Percentiles rank a stretch among this genome's conserved stretches.
phyloP scores from a whole-genome alignment of 2,888 invertebrate genomes.

The Lepidocyrtoides sp. region DNA sequence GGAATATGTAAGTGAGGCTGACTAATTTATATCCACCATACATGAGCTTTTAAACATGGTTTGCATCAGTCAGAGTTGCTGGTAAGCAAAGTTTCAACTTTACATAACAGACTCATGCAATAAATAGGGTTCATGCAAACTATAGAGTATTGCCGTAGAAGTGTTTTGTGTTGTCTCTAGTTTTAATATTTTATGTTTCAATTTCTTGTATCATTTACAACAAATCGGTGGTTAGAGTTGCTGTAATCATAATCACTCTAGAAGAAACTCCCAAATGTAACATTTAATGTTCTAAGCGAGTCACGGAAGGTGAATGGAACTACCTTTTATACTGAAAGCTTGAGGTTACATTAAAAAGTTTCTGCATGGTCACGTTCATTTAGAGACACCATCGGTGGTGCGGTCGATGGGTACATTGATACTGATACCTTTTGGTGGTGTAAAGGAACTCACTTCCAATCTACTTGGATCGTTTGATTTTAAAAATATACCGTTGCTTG shows the following conservation, averaged over 20 bases:
- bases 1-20: too few relatives aligned
- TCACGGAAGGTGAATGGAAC: conserved; percentile 2
- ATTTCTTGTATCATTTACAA: conserved; percentile 56
- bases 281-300: conserved; percentile 21
- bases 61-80: too few relatives aligned
- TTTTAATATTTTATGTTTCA: conserved; percentile 72
- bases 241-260: conserved; percentile 6
- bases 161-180: not conserved
- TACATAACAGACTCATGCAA: too few relatives aligned
- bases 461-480: too few relatives aligned
- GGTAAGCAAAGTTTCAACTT: too few relatives aligned
- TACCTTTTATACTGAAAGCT: conserved; percentile 44
- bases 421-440: too few relatives aligned
- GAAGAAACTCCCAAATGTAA: conserved; percentile 44
- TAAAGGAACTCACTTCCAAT: too few relatives aligned
- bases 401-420: too few relatives aligned
- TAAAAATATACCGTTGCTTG: too few relatives aligned
- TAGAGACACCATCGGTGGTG: too few relatives aligned
- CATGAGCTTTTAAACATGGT: too few relatives aligned
- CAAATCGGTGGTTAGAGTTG: conserved; percentile 36
- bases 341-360: conserved; percentile 63
- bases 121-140: not conserved
- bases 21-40: too few relatives aligned
- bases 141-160: not conserved
- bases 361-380: not conserved